Evolutionary conservation across 2,113 vertebrate genomes (phyloP), one percentile per base, ranked within the genome.

Genomic region (Chaetodon trifascialis): DNA sequence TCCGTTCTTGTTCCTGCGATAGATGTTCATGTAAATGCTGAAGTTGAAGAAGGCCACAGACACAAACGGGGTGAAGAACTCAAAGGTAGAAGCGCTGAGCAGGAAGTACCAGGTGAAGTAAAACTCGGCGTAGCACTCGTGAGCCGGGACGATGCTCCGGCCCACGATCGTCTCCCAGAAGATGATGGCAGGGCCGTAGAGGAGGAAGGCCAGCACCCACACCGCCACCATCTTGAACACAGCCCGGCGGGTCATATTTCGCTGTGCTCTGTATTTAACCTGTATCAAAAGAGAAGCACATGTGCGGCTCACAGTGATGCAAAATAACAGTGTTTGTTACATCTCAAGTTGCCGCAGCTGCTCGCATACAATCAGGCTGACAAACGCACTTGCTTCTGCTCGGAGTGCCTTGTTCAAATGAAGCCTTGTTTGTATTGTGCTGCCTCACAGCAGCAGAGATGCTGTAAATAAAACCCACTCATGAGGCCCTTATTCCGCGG

Each of bases 21-120:
- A 95, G 72, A 98, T 96, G 84, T 92, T 95, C 85, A 95, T 89
- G 92, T 97, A 97, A 90, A 98, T 98, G 88, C 92, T 93, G 21
- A 96, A 19, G 19, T 98, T 98, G 93, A 99, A 97, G 92, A 96
- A 98, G 65, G 94, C 90, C 91, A 99, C 96, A 0, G 90, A 94
- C 65, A 97, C 81, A 69, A 97, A 95, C 0, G 97, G 97, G 7
- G 95, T 81, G 68, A 97, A 95, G 92, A 98, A 98, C 89, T 98
- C 97, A 21, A 98, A 95, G n/a, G 95, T 93, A 3, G 96, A 96
- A 0, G 95, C 95, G 0, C 93, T 91, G 60, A 97, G 93, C 6
- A 97, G 94, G 86, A 97, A 97, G 85, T 96, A 95, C 96, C 96
- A 97, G 68, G 95, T 96, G 85, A 94, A 4, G 0, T 95, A 96